Conservation (phyloP, 2,113 vertebrate genomes). For the Procavia capensis region DNA sequence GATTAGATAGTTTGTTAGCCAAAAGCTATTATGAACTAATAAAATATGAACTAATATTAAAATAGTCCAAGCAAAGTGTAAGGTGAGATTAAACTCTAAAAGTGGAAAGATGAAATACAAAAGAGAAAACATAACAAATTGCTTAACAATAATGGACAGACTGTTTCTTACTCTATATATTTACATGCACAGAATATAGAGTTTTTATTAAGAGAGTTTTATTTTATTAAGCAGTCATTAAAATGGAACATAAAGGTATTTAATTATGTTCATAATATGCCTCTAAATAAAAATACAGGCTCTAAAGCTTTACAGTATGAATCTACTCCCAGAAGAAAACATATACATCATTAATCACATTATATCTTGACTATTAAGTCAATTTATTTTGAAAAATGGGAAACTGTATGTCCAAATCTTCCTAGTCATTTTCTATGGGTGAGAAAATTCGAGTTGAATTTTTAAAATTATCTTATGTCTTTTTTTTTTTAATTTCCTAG, state of each 20-base stretch:
- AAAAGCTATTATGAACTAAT: no score
- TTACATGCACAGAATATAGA: not conserved
- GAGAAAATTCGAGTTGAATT: not conserved
- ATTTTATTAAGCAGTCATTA: not conserved
- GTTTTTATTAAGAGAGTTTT: not conserved
- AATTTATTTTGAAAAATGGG: not conserved
- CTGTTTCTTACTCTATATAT: not conserved
- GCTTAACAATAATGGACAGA: not conserved
- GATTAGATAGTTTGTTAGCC: not conserved
- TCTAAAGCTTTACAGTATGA: not conserved
- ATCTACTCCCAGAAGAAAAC: not conserved
- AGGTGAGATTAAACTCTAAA: not conserved
- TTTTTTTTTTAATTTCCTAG: not conserved
- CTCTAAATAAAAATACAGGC: not conserved
- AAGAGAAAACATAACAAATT: not conserved
- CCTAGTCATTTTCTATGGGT: not conserved
- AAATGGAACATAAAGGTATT: not conserved
- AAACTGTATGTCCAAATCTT: not conserved
- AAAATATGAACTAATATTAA: slow-evolving; percentile 27
- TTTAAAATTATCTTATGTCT: slow-evolving; percentile 31
- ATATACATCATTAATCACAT: not conserved
- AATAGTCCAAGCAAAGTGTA: not conserved
- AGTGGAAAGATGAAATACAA: not conserved
- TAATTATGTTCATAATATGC: not conserved
- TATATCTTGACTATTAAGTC: not conserved